Evolutionary conservation across 2,888 invertebrate genomes (phyloP), one percentile per base, ranked within the genome.

Genomic region (Lissonota sp.): DNA sequence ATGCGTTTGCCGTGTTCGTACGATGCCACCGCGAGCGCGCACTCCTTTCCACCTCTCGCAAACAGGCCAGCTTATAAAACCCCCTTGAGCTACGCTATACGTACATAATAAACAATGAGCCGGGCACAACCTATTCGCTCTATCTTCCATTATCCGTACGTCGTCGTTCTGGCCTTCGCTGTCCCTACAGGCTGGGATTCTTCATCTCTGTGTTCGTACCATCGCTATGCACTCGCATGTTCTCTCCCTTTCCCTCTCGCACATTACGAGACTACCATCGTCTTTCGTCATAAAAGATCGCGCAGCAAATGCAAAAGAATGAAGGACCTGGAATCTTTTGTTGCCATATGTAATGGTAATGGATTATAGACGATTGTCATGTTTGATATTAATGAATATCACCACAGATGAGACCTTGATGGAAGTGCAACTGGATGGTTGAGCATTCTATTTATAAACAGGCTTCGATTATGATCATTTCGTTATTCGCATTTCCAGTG

Each of bases 61-160:
- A 57, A 67, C 51, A 5, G 53, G 14, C 73, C 73, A 64, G 77
- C 71, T 80, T 80, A 80, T 77, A 80, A 77, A 73, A 71, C 69
- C 77, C 69, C 77, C 80, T 80, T 80, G 80, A 80, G 80, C 64
- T 64, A 79, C 67, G 57, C 80, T 78, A 62, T 80, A 74, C 80
- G 82, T 76, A 82, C 79, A 83, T 83, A 86, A 86, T 86, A 85
- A 86, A 86, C 86, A 86, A 83, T 86, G 80, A 83, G 78, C 80
- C 49, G 79, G 77, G 76, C 78, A 80, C 82, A 76, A 77, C 77
- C 80, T 83, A 84, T 83, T 84, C 80, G 72, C 70, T 80, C 79
- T 77, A 73, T 83, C 84, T 86, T 85, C 84, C 83, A 86, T 86
- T 86, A 86, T 86, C 82, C 73, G 80, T 82, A 79, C 73, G 82